Percentiles rank a stretch among this genome's conserved stretches.
These are phyloP conservation scores for Decapterus maruadsi DNA, from an alignment of 2,797 vertebrate genomes.

Conservation along the genomic window DNA sequence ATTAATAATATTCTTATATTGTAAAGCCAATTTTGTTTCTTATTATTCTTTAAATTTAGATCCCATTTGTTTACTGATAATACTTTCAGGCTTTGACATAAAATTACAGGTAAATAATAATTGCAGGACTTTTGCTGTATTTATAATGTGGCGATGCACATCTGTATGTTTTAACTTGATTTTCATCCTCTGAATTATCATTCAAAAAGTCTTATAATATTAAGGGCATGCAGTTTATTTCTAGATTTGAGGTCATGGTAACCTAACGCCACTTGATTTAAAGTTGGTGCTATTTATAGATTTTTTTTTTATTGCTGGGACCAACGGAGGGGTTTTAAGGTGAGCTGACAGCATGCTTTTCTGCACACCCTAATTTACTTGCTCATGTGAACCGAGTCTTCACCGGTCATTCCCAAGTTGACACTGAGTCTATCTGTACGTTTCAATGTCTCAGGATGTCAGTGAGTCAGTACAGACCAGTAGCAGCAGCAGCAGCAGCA, in stretches of 20 bases:
- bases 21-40: neutral
- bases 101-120: neutral
- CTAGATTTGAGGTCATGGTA: too few species aligned
- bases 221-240: neutral
- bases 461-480: neutral
- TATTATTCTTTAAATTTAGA: neutral
- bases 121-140: neutral
- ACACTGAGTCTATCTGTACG: neutral
- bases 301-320: neutral
- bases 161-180: neutral
- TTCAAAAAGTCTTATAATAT: neutral
- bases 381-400: neutral
- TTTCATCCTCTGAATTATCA: neutral
- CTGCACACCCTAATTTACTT: too few species aligned
- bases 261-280: neutral
- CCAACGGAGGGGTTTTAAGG: neutral
- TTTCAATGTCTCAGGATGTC: too few species aligned
- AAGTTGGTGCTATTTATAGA: neutral
- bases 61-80: neutral
- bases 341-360: neutral
- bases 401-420: neutral
- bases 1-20: neutral
- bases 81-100: neutral
- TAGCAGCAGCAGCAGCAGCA: conserved; percentile 8
- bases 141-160: neutral